These are phyloP conservation scores for Limnodromus scolopaceus DNA, from an alignment of 2,797 vertebrate genomes.

Conservation along the genomic window DNA sequence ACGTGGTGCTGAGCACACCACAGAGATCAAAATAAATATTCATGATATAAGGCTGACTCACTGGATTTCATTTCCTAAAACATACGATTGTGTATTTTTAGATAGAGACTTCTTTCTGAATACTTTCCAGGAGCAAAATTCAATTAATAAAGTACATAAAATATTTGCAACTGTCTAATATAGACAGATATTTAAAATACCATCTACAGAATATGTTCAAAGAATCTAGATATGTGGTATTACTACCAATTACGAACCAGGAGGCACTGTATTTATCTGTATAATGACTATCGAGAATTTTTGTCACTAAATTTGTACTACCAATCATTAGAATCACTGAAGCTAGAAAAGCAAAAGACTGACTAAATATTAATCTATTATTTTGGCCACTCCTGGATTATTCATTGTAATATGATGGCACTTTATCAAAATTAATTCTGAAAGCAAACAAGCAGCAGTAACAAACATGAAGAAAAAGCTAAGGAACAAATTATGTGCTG, in stretches of 20 bases:
- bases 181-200: background rate
- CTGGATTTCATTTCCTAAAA: background rate
- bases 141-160: background rate
- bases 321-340: background rate
- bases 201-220: background rate
- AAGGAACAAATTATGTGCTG: background rate
- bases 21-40: background rate
- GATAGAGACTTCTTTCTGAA: background rate
- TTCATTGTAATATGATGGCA: background rate
- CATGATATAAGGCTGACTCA: background rate
- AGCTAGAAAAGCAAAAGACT: background rate
- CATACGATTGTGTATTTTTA: background rate
- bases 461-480: background rate
- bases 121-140: background rate
- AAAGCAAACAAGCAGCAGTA: background rate
- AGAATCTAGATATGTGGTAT: background rate
- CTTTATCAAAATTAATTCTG: slow-evolving; percentile 31
- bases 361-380: slow-evolving; percentile 1
- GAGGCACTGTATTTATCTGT: background rate
- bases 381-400: background rate
- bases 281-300: background rate
- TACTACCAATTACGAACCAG: background rate
- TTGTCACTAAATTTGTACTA: background rate
- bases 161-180: background rate
- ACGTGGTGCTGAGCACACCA: background rate